Base-by-base conservation (phyloP, 2,888 invertebrate species). In the Drosophila paracracens region DNA sequence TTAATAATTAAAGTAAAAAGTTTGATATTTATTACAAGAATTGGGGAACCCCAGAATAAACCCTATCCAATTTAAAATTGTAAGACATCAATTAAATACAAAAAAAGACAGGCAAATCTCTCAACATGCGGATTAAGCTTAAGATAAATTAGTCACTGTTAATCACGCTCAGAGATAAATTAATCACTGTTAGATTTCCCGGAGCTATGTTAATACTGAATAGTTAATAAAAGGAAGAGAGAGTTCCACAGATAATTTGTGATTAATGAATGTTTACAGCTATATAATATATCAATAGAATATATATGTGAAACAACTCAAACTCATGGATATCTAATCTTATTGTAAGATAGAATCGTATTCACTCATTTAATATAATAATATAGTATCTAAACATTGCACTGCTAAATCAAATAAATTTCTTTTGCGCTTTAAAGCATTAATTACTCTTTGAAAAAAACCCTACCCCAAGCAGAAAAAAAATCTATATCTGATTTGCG, bases 401-500 rank as follows among this genome's bases (percentile, higher is more conserved):
- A 13, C 46, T 46, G 7, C 21, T 1, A 21, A 46, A 43, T 50
- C 18, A 27, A 50, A 27, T 18, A 25, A 10, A 18, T 27, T 27
- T 50, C 4, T 50, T 16, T 29, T 2, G 5, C 50, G 8, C 13
- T 46, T 46, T 16, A 16, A 16, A 8, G 46, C 7, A 46, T 46
- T 46, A 46, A 25, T 25, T 46, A 29, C 10, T 27, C 27, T 18
- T 50, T 5, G 5, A 3, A 46, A 57, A 40, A 27, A 77, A 83
- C 83, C 83, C 82, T 86, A 83, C 81, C 86, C 56, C 86, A 86
- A 83, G 74, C 62, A 54, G 43, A 58, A 60, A 56, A 60, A 38
- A 56, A 29, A 40, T 57, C 70, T 72, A 46, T 70, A 76, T 87
- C 78, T 81, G 65, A 46, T 68, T 75, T 80, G 71, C 76, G 62